Conservation (phyloP, 2,888 invertebrate species). For the Pterostichus niger region DNA sequence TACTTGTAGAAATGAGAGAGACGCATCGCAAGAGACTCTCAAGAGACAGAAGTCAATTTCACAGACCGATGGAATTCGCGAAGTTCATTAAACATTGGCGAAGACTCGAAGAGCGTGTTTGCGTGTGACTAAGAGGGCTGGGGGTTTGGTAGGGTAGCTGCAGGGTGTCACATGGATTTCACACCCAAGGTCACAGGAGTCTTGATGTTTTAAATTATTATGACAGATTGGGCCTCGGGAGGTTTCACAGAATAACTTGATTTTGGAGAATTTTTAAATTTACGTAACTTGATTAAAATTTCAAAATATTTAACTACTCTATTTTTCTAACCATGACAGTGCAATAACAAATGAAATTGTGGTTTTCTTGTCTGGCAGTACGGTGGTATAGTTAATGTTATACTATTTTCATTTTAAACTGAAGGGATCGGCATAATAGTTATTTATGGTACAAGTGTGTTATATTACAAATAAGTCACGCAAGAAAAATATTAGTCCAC, state of each 20-base stretch:
- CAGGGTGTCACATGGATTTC: slow-evolving; percentile 32
- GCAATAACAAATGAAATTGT: no score
- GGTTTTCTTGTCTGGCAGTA: no score
- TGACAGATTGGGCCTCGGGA: neutral
- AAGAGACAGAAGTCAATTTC: slow-evolving; percentile 69
- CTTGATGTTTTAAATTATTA: neutral
- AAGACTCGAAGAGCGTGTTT: neutral
- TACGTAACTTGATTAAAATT: no score
- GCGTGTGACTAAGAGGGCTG: neutral
- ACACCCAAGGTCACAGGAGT: slow-evolving; percentile 25
- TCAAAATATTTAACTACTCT: no score
- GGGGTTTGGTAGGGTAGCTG: neutral
- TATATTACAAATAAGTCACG: no score
- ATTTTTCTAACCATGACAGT: no score
- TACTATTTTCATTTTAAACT: no score
- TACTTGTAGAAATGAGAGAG: slow-evolving; percentile 27
- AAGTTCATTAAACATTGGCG: slow-evolving; percentile 63
- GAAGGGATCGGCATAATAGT: no score
- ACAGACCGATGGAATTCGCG: slow-evolving; percentile 68
- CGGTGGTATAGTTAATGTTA: no score
- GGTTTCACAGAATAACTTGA: neutral
- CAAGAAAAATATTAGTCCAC: no score
- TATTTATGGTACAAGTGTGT: no score
- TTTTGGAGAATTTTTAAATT: no score
- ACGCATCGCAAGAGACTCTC: neutral